Evolutionary conservation across 2,888 invertebrate species (phyloP), one percentile per base, ranked within the genome.

Genomic region (Desoria tigrina): DNA sequence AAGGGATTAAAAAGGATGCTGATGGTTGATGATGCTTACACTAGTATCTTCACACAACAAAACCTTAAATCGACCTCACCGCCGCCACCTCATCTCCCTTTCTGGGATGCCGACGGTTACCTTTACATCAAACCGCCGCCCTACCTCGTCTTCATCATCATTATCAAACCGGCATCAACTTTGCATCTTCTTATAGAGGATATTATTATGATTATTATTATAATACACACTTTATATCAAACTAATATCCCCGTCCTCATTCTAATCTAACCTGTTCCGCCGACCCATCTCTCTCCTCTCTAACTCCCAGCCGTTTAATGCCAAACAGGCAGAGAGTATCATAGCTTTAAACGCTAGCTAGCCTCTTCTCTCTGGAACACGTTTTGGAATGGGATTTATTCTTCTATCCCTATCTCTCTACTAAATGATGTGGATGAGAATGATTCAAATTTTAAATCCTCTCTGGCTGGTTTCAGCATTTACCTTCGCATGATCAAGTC

Each of bases 1-100:
- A 72, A 68, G 66, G 73, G 68, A 73, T 74, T 72, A 73, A 73
- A 72, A 73, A 72, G 68, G 73, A 69, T 70, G 69, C 67, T 70
- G 71, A 71, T 71, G 69, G 73, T 71, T 75, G 74, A 74, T 74
- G 74, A 74, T 73, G 74, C 73, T 73, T 72, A 73, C 66, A 68
- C 73, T 73, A 69, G 68, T 72, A 73, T 73, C 72, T 73, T 73
- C 70, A 73, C 70, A 73, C 73, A 73, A 68, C 68, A 63, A 69
- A 66, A 62, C 67, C 66, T 69, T 69, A 66, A 72, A 72, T 72
- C 65, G 66, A 67, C 65, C 62, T 65, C 65, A 65, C 69, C 69
- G 69, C 69, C 69, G 66, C 60, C 65, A 65, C 72, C 69, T 66
- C 69, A 63, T 68, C 69, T 72, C 65, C 66, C 69, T 66, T 72